A percentile compares a stretch with the other conserved stretches of the same genome.
Conservation (phyloP, 1,140 invertebrate genomes). For the Heliconius eleuchia region DNA sequence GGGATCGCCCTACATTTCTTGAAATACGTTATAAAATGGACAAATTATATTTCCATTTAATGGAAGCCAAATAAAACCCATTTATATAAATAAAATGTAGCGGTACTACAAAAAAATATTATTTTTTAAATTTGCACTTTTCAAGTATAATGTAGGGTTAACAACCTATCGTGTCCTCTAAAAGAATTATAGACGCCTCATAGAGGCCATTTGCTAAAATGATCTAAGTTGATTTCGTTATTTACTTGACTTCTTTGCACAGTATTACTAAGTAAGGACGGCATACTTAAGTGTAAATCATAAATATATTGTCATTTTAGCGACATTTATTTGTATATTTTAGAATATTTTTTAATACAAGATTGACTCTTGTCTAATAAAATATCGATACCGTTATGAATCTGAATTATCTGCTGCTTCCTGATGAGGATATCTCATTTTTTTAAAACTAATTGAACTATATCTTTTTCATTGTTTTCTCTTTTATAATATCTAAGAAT, state of each 20-base stretch:
- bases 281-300: conserved; percentile 9
- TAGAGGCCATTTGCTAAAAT: conserved; percentile 27
- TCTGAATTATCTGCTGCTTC: not conserved
- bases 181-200: conserved; percentile 24
- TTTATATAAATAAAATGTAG: not conserved
- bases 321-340: not conserved
- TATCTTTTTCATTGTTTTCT: too few species aligned
- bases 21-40: not conserved
- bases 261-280: conserved; percentile 14
- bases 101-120: not conserved
- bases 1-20: too few species aligned
- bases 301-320: not conserved
- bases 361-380: not conserved
- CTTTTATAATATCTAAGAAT: too few species aligned
- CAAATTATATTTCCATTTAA: not conserved
- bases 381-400: too few species aligned
- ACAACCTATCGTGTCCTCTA: conserved; percentile 64
- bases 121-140: not conserved
- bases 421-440: too few species aligned
- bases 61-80: not conserved
- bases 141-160: conserved; percentile 45
- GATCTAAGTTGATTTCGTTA: conserved; percentile 15
- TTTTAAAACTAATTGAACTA: too few species aligned
- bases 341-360: not conserved
- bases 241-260: conserved; percentile 19